These are phyloP conservation scores for Agelastica alni DNA, from an alignment of 2,888 invertebrate genomes.

Conservation along the genomic window DNA sequence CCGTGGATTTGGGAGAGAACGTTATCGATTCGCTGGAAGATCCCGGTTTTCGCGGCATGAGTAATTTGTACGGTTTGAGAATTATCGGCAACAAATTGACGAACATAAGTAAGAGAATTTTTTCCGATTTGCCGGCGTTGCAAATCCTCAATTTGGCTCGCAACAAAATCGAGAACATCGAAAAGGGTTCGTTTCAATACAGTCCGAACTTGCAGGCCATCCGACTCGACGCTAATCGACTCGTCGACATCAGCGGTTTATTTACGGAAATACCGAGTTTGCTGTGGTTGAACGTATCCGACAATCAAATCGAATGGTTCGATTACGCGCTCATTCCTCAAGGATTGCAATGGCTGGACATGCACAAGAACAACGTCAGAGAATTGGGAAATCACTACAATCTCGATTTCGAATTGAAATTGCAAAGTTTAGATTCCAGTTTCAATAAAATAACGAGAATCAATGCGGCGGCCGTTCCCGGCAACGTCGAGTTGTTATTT, in stretches of 20 bases:
- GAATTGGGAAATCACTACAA: conserved; percentile 78
- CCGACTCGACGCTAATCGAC: conserved; percentile 81
- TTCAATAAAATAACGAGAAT: conserved; percentile 85
- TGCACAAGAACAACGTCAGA: conserved; percentile 83
- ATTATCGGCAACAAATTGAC: conserved; percentile 87
- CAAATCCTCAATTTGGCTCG: conserved; percentile 88
- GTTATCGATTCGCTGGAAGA: conserved; percentile 79
- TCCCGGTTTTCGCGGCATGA: conserved; percentile 81
- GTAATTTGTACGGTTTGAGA: conserved; percentile 83
- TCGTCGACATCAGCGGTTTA: conserved; percentile 80
- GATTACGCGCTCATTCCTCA: conserved; percentile 84
- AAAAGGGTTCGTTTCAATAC: conserved; percentile 79
- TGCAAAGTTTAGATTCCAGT: conserved; percentile 88
- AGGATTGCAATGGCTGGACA: conserved; percentile 84
- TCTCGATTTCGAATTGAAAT: conserved; percentile 70
- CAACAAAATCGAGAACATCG: conserved; percentile 78
- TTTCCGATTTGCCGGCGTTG: conserved; percentile 77
- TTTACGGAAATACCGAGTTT: conserved; percentile 83
- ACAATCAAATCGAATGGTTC: conserved; percentile 86
- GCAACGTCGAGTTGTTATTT: conserved; percentile 83
- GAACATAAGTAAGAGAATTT: conserved; percentile 79
- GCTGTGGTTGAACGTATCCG: conserved; percentile 88
- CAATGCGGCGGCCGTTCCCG: conserved; percentile 76
- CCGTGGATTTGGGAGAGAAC: conserved; percentile 91
- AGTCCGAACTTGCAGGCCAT: conserved; percentile 83